phyloP scores from a whole-genome alignment of 2,888 invertebrate species.

The Stratiomys singularior region DNA sequence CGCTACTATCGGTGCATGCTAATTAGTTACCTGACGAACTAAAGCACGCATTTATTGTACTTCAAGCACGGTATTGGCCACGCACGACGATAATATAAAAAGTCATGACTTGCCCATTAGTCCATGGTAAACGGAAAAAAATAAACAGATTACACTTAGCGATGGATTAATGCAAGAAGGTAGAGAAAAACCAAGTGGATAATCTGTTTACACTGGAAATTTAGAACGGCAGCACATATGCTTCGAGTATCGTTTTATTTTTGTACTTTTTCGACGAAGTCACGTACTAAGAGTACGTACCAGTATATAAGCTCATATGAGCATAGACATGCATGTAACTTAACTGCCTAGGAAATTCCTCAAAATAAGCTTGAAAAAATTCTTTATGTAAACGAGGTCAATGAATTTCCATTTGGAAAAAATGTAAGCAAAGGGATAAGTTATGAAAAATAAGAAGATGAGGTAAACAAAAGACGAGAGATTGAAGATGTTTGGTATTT shows the following conservation, averaged over 20 bases:
- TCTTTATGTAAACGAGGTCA: slow-evolving; percentile 24
- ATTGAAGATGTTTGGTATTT: slow-evolving; percentile 3
- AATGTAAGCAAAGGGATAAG: background rate
- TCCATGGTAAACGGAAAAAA: background rate
- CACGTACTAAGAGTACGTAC: background rate
- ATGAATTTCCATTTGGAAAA: slow-evolving; percentile 9
- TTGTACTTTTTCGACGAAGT: background rate
- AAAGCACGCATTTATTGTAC: too few species aligned
- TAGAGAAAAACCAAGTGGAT: slow-evolving; percentile 13
- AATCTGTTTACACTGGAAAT: slow-evolving; percentile 31
- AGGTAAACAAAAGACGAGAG: slow-evolving; percentile 3
- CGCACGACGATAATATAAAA: background rate
- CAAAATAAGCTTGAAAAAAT: background rate
- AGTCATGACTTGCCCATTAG: background rate
- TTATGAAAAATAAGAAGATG: background rate
- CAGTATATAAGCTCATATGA: background rate
- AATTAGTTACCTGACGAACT: too few species aligned
- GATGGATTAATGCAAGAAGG: slow-evolving; percentile 12
- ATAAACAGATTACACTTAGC: slow-evolving; percentile 21
- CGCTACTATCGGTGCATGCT: too few species aligned
- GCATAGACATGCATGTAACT: background rate
- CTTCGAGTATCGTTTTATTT: too few species aligned
- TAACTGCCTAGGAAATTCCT: slow-evolving; percentile 16
- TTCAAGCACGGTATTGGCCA: background rate
- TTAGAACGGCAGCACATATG: slow-evolving; percentile 13